These are phyloP conservation scores for Percopsis omiscomaycus DNA, from an alignment of 2,797 vertebrate genomes.

Conservation along the genomic window DNA sequence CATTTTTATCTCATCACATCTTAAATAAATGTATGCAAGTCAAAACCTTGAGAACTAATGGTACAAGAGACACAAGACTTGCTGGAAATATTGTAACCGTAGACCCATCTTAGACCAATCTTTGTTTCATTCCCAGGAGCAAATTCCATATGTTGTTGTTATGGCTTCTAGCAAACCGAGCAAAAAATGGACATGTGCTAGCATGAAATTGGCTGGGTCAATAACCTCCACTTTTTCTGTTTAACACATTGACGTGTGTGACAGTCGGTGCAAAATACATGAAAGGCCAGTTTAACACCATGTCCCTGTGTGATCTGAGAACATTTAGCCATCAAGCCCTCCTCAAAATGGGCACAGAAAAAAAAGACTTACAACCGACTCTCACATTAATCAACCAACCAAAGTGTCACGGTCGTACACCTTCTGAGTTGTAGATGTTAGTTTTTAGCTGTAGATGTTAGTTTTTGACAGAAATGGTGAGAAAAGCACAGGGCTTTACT, in stretches of 20 bases:
- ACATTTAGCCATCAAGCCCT: conserved; percentile 62
- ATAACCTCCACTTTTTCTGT: conserved; percentile 64
- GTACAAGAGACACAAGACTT: conserved; percentile 2
- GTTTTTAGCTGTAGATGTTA: conserved; percentile 20
- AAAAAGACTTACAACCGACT: conserved; percentile 12
- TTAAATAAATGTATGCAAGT: no score
- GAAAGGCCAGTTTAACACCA: conserved; percentile 62
- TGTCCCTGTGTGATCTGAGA: conserved; percentile 63
- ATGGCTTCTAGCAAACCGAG: conserved; percentile 31
- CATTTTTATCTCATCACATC: no score
- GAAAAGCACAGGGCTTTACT: conserved; percentile 27
- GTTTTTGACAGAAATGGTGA: conserved; percentile 25
- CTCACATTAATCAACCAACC: conserved; percentile 63
- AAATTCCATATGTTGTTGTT: conserved; percentile 36
- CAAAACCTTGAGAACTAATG: background rate
- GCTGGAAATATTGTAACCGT: background rate
- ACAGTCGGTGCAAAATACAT: conserved; percentile 48
- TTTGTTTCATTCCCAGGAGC: conserved; percentile 7
- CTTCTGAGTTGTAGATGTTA: conserved; percentile 10
- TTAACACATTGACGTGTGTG: conserved; percentile 42
- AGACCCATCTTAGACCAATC: background rate
- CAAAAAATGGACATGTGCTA: conserved; percentile 26
- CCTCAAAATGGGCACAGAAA: conserved; percentile 30
- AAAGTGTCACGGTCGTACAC: conserved; percentile 51
- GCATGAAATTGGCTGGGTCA: conserved; percentile 58